Conservation (phyloP, 2,888 invertebrate species). For the Sturmia bella region DNA sequence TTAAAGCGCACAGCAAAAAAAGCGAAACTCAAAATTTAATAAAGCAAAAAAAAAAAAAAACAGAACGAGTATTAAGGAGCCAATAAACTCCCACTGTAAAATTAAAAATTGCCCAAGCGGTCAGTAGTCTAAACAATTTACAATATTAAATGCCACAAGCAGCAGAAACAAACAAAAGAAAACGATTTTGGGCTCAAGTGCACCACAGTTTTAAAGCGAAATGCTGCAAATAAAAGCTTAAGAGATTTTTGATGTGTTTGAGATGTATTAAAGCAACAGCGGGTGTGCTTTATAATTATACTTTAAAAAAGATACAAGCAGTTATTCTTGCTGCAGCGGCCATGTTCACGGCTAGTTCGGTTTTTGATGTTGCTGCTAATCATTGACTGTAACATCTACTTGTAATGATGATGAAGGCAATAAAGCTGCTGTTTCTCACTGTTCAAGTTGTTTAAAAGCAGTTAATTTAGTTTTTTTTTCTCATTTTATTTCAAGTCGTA, state of each 20-base stretch:
- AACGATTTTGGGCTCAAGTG: slow-evolving; percentile 19
- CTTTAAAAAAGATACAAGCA: slow-evolving; percentile 38
- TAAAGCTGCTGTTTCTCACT: slow-evolving; percentile 38
- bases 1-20: slow-evolving; percentile 11
- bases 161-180: not conserved
- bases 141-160: slow-evolving; percentile 38
- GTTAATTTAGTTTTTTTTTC: slow-evolving; percentile 23
- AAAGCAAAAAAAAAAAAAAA: not conserved
- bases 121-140: slow-evolving; percentile 68
- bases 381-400: slow-evolving; percentile 15
- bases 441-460: slow-evolving; percentile 21
- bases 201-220: not conserved
- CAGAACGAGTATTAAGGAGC: slow-evolving; percentile 37
- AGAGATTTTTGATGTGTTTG: slow-evolving; percentile 54
- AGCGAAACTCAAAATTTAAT: slow-evolving; percentile 1
- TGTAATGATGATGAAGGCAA: slow-evolving; percentile 57
- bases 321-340: slow-evolving; percentile 1
- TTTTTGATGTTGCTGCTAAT: slow-evolving; percentile 15
- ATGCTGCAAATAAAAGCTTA: slow-evolving; percentile 19
- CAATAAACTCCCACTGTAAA: slow-evolving; percentile 69
- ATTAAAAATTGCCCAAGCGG: slow-evolving; percentile 55
- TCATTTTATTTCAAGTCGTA: not conserved
- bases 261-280: slow-evolving; percentile 68
- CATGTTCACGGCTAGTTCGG: slow-evolving; percentile 8
- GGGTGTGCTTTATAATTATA: slow-evolving; percentile 71